phyloP scores from a whole-genome alignment of 2,888 invertebrate genomes.

The Liodrosophila aerea region DNA sequence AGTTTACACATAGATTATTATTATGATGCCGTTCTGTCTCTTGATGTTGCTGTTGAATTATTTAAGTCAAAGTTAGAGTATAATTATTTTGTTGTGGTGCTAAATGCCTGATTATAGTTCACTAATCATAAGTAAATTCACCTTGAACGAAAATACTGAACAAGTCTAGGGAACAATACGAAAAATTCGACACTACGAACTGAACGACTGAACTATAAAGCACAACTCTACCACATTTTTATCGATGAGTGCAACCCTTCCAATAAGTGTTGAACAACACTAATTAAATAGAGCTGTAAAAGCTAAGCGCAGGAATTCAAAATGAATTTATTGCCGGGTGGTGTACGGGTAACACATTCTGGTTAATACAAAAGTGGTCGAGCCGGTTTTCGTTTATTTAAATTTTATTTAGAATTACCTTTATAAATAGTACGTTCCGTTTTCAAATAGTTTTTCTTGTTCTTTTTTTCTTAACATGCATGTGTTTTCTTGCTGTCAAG shows the following conservation, averaged over 20 bases:
- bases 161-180: too few relatives aligned
- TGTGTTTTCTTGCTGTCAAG: slow-evolving; percentile 48
- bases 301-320: neutral
- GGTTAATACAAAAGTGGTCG: slow-evolving; percentile 25
- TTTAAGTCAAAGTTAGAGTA: slow-evolving; percentile 67
- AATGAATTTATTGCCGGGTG: too few relatives aligned
- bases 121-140: too few relatives aligned
- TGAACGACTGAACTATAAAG: too few relatives aligned
- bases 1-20: slow-evolving; percentile 29
- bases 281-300: too few relatives aligned
- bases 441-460: slow-evolving; percentile 45
- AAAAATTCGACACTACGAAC: too few relatives aligned
- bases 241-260: too few relatives aligned
- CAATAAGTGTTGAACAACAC: too few relatives aligned
- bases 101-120: too few relatives aligned
- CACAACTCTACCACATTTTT: too few relatives aligned
- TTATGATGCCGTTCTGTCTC: slow-evolving; percentile 37
- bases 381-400: slow-evolving; percentile 42
- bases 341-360: too few relatives aligned
- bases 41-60: slow-evolving; percentile 32
- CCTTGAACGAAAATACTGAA: too few relatives aligned
- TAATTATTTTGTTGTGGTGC: slow-evolving; percentile 52
- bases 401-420: slow-evolving; percentile 70
- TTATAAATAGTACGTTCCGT: slow-evolving; percentile 65
- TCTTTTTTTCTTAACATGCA: slow-evolving; percentile 34